These are phyloP conservation scores for Callipepla californica DNA, from an alignment of 2,113 vertebrate genomes.

Conservation along the genomic window DNA sequence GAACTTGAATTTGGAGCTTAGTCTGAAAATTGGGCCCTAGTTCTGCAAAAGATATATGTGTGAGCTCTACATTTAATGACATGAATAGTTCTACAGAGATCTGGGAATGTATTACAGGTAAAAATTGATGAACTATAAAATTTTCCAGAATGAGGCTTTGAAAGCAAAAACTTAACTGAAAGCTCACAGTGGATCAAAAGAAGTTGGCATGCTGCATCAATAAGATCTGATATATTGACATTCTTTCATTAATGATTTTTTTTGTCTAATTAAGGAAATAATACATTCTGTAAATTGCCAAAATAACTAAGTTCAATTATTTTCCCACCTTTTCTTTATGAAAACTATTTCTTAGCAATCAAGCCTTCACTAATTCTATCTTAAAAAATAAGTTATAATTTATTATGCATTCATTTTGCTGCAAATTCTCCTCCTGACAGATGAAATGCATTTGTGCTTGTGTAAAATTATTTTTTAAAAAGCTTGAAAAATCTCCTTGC, in stretches of 20 bases:
- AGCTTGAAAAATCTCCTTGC: not conserved
- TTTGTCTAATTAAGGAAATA: not conserved
- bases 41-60: not conserved
- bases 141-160: not conserved
- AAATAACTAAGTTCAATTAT: not conserved
- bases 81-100: slow-evolving; percentile 8
- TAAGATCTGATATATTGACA: not conserved
- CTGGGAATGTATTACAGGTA: not conserved
- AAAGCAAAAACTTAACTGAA: slow-evolving; percentile 19
- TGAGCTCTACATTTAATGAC: slow-evolving; percentile 1
- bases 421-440: not conserved
- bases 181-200: not conserved
- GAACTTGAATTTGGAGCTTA: not conserved
- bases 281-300: not conserved
- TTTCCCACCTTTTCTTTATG: not conserved
- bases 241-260: not conserved
- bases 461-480: not conserved
- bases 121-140: slow-evolving; percentile 40
- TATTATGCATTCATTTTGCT: not conserved
- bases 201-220: not conserved
- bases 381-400: not conserved
- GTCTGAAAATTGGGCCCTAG: not conserved
- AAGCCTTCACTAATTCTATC: not conserved
- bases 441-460: not conserved
- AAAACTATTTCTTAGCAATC: not conserved